A percentile compares a stretch with the other conserved stretches of the same genome.
These are phyloP conservation scores for Nycticorax nycticorax DNA, from an alignment of 2,113 vertebrate species.

Conservation along the genomic window DNA sequence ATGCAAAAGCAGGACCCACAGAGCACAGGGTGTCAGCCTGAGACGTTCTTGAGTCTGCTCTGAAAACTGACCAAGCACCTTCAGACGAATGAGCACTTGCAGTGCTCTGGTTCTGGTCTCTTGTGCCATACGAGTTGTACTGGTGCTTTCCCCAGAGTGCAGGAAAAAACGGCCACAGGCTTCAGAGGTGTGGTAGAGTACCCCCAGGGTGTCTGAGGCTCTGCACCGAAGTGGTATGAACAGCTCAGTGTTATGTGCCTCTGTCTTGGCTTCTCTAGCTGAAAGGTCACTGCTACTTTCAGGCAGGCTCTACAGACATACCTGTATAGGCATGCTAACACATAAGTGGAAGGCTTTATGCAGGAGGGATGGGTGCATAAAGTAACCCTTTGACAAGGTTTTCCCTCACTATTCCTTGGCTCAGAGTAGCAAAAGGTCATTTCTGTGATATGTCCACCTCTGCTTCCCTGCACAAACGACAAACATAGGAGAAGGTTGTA, in stretches of 20 bases:
- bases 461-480: neutral
- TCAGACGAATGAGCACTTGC: neutral
- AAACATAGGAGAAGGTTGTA: neutral
- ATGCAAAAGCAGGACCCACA: neutral
- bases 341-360: neutral
- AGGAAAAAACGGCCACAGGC: neutral
- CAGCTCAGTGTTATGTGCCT: neutral
- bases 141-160: neutral
- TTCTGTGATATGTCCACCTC: neutral
- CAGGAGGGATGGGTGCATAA: neutral
- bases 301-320: neutral
- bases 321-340: neutral
- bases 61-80: neutral
- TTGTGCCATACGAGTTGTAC: neutral
- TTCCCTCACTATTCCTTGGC: neutral
- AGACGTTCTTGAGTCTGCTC: neutral
- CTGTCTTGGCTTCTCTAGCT: neutral
- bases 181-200: fast-evolving
- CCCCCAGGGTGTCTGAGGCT: neutral
- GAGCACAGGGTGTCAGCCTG: neutral
- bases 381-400: neutral
- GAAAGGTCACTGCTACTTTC: neutral
- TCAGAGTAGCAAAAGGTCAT: neutral
- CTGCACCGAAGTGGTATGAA: neutral
- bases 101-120: neutral